Conservation (phyloP, 2,797 vertebrate genomes). For the Sphenodon punctatus region DNA sequence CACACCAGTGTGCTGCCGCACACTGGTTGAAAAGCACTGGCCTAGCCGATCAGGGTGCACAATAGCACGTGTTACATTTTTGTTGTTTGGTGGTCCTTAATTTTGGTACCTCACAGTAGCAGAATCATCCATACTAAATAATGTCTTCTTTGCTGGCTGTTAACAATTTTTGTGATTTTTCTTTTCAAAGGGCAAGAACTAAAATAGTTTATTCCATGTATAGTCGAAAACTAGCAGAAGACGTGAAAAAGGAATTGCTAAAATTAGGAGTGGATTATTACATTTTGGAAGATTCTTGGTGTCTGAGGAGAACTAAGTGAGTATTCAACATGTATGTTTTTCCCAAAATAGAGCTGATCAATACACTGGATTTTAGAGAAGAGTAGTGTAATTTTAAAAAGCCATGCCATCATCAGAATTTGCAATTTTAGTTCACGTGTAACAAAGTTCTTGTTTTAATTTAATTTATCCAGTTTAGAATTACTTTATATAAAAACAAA, state of each 20-base stretch:
- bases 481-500: too few species aligned
- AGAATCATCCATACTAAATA: not conserved
- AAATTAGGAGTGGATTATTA: slow-evolving; percentile 91
- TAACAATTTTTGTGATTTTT: not conserved
- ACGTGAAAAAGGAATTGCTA: slow-evolving; percentile 85
- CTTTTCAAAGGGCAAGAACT: slow-evolving; percentile 86
- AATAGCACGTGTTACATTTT: not conserved
- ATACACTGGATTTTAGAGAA: not conserved
- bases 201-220: slow-evolving; percentile 98
- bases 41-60: too few species aligned
- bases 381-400: not conserved
- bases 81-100: not conserved
- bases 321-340: slow-evolving; percentile 8
- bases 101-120: not conserved
- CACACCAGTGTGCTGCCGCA: too few species aligned
- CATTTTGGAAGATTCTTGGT: slow-evolving; percentile 94
- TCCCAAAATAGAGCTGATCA: not conserved
- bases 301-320: slow-evolving; percentile 90
- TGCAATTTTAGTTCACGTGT: not conserved
- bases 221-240: slow-evolving; percentile 91
- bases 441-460: too few species aligned
- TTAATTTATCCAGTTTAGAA: too few species aligned
- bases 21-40: too few species aligned
- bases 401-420: not conserved
- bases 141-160: not conserved